Base-by-base conservation (phyloP, 2,888 invertebrate species). In the Lysandra coridon region DNA sequence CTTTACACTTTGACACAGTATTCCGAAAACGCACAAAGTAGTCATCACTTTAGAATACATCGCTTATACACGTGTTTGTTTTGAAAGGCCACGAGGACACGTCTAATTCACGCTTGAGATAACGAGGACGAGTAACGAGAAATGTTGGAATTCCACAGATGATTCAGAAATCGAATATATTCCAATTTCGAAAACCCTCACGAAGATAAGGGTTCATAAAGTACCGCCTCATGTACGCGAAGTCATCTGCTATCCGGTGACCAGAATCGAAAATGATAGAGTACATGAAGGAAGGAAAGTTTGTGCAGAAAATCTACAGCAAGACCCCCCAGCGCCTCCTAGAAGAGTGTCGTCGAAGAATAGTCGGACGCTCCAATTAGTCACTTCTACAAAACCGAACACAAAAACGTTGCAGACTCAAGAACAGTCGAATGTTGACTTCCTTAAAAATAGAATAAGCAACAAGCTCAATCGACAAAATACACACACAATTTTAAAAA, bases 161-260 rank as follows among this genome's bases (percentile, higher is more conserved):
- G 96, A 96, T 88, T 94, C 96, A 86, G 96, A 96, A 93, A 96
- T 97, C 88, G 97, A 97, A 95, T 97, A 97, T 91, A 96, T 97
- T 91, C 97, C 97, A 87, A 97, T 97, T 86, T 97, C 97, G 83
- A 96, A 97, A 78, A 97, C 97, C 83, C 92, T 97, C 87, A 97
- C 97, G 84, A 96, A 97, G 94, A 97, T 97, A 88, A 95, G 97
- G 88, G 96, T 97, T 78, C 97, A 97, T 89, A 97, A 96, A 93
- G 96, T 95, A 87, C 90, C 92, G 81, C 94, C 95, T 81, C 89
- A 90, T 81, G 83, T 89, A 79, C 91, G 91, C 74, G 96, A 96
- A 91, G 95, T 96, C 64, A 90, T 96, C 82, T 96, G 96, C 87
- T 96, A 96, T 87, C 96, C 96, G 57, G 83, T 92, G 40, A 95